phyloP scores from a whole-genome alignment of 2,888 invertebrate species.

The Villa cingulata region DNA sequence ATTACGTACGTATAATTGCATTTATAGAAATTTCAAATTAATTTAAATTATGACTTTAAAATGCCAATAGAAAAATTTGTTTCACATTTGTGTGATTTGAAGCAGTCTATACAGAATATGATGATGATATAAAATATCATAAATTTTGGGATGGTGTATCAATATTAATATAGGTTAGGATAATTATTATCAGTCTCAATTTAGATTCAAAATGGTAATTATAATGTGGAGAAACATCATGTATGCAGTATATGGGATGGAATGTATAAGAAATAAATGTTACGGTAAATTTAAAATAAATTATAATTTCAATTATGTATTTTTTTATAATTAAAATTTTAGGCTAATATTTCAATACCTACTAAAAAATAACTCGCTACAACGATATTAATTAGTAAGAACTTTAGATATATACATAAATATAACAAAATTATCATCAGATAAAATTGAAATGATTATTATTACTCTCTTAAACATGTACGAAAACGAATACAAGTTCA shows the following conservation, averaged over 20 bases:
- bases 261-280: conserved; percentile 98
- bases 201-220: conserved; percentile 99
- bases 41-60: conserved; percentile 87
- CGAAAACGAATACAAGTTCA: no score
- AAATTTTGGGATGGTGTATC: conserved; percentile 99
- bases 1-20: conserved; percentile 79
- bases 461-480: no score
- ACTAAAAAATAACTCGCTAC: conserved; percentile 96
- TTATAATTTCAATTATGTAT: no score
- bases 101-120: conserved; percentile 99
- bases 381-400: conserved; percentile 78
- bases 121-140: conserved; percentile 97
- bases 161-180: conserved; percentile 99
- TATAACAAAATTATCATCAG: conserved; percentile 92
- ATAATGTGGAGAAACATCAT: no score
- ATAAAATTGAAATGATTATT: conserved; percentile 97
- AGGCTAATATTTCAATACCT: conserved; percentile 93
- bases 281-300: no score
- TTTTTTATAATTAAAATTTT: conserved; percentile 17
- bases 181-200: conserved; percentile 95
- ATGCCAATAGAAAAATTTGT: conserved; percentile 98
- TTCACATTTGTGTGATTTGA: conserved; percentile 94
- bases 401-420: no score
- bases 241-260: no score
- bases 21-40: no score